Percentiles rank a stretch among this genome's conserved stretches.
Conservation (phyloP, 2,888 invertebrate genomes). For the Cataglyphis rosenhaueri region DNA sequence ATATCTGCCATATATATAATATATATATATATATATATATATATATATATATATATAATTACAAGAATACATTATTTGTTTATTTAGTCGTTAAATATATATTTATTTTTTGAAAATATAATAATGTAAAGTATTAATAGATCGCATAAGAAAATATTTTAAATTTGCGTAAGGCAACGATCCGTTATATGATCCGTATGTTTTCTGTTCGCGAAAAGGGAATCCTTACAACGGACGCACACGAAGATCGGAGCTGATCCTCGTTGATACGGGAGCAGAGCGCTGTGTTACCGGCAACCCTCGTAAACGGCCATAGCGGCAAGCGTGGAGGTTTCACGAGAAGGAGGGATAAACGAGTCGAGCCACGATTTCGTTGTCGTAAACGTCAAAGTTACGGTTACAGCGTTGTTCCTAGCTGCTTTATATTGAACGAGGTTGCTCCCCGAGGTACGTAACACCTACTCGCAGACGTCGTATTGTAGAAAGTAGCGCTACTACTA, state of each 20-base stretch:
- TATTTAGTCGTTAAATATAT: background rate
- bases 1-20: background rate
- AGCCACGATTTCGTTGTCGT: constrained; percentile 86
- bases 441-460: constrained; percentile 85
- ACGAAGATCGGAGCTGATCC: constrained; percentile 72
- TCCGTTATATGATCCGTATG: constrained; percentile 13
- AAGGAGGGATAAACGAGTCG: constrained; percentile 83
- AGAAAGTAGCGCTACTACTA: constrained; percentile 72
- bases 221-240: constrained; percentile 53
- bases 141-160: constrained; percentile 31
- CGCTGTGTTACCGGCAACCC: constrained; percentile 81
- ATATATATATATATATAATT: background rate
- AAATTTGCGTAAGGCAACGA: constrained; percentile 11
- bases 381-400: constrained; percentile 86
- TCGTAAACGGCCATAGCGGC: constrained; percentile 71
- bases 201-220: constrained; percentile 51
- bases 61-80: background rate
- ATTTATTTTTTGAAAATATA: constrained; percentile 3
- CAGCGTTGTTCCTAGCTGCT: constrained; percentile 85
- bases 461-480: constrained; percentile 77
- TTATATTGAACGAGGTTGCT: constrained; percentile 85
- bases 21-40: background rate
- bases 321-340: constrained; percentile 71
- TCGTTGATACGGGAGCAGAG: constrained; percentile 71
- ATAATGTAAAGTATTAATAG: constrained; percentile 41